These are phyloP conservation scores for Pentalonia nigronervosa DNA, from an alignment of 1,140 invertebrate genomes.

Conservation along the genomic window DNA sequence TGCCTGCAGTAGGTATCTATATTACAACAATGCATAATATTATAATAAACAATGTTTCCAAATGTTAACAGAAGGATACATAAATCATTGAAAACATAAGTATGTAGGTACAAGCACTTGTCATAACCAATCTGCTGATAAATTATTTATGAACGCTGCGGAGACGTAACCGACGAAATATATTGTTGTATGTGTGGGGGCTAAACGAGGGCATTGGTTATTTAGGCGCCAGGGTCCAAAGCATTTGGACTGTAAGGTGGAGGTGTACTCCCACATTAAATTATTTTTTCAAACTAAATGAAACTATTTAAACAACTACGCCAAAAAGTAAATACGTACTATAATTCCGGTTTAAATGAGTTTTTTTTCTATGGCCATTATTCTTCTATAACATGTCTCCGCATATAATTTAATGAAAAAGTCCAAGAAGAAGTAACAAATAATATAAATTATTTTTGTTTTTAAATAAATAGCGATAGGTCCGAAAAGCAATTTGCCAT, in stretches of 20 bases:
- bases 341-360: not conserved
- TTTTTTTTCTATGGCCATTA: not conserved
- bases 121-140: slow-evolving; percentile 24
- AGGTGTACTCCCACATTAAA: slow-evolving; percentile 3
- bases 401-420: not conserved
- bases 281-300: not conserved
- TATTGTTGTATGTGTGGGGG: not conserved
- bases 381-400: too few species aligned
- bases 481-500: slow-evolving; percentile 14
- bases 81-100: slow-evolving; percentile 18
- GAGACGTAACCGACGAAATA: not conserved
- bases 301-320: not conserved
- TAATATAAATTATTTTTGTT: not conserved
- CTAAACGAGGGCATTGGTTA: slow-evolving; percentile 24
- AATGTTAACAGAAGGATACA: slow-evolving; percentile 32
- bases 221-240: slow-evolving; percentile 13
- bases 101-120: not conserved
- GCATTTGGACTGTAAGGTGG: not conserved
- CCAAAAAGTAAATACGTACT: not conserved
- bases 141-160: slow-evolving; percentile 26
- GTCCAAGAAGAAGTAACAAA: not conserved
- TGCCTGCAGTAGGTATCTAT: not conserved
- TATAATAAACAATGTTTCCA: not conserved
- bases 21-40: not conserved
- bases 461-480: slow-evolving; percentile 3